Base-by-base conservation (phyloP, 2,797 vertebrate genomes). In the Neostethus bicornis region DNA sequence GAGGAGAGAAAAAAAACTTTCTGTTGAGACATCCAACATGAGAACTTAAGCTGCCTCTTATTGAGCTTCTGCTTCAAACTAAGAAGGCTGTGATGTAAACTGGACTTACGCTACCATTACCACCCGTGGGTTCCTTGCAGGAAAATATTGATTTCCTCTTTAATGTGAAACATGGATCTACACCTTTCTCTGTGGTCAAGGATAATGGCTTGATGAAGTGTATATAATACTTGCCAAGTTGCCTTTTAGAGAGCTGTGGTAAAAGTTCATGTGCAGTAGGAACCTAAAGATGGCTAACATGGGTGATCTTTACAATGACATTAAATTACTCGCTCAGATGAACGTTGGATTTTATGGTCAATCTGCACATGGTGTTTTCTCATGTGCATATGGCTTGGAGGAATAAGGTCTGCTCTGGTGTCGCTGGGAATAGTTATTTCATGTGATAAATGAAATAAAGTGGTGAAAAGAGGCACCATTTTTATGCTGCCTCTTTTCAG, bases 321-420 rank as follows among this genome's bases (percentile, higher is more conserved):
- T 87, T 86, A 83, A 79, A 82, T 77, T 73, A 73, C 72, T 81
- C 78, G 82, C 80, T 84, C 66, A 75, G 71, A 61, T 87, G 77
- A 76, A 73, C 41, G 68, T 64, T 42, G 74, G 70, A 67, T 85
- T 90, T 82, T 81, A 85, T 84, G 63, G 80, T 66, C 74, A 77
- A 57, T 59, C 56, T 39, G 66, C 75, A 60, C 23, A 35, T 31
- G 43, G 51, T 54, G 54, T 43, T 68, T 51, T 58, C 41, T 73
- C 62, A 48, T 39, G 57, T 73, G 56, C 69, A 73, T 76, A 83
- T 83, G 83, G 77, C 77, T 82, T 61, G 38, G n/a, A 82, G 79
- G 43, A 66, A 77, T 73, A 66, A 52, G 28, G 51, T 68, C 49
- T 80, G 74, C 57, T 76, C 46, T 11, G 37, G 66, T 66, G 75